phyloP scores from a whole-genome alignment of 1,140 invertebrate genomes.

The Leguminivora glycinivorella region DNA sequence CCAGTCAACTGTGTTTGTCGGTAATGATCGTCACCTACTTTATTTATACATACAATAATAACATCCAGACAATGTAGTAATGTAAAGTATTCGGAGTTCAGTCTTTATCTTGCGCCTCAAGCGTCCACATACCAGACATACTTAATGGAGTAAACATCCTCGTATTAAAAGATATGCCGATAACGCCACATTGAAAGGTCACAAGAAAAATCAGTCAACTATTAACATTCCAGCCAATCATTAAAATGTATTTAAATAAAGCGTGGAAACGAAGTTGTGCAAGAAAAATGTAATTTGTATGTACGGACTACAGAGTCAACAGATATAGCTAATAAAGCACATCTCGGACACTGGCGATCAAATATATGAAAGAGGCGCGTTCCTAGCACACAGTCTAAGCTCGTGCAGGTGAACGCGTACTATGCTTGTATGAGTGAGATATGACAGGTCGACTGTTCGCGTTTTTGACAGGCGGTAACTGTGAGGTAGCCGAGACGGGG shows the following conservation, averaged over 20 bases:
- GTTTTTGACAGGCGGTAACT: too few relatives aligned
- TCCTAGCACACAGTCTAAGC: too few relatives aligned
- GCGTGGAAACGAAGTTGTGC: constrained; percentile 3
- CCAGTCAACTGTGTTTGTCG: too few relatives aligned
- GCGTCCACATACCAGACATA: constrained; percentile 33
- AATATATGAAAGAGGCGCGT: too few relatives aligned
- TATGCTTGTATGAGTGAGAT: too few relatives aligned
- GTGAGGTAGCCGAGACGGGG: too few relatives aligned
- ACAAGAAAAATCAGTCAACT: constrained; percentile 51
- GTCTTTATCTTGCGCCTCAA: constrained; percentile 40
- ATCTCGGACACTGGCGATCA: too few relatives aligned
- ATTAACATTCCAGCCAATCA: constrained; percentile 55
- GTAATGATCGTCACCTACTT: constrained; percentile 30
- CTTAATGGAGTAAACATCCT: constrained; percentile 41
- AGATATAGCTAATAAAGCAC: too few relatives aligned
- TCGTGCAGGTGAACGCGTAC: too few relatives aligned
- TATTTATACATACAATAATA: neutral
- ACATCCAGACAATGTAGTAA: neutral
- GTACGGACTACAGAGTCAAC: neutral
- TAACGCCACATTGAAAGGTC: constrained; percentile 45
- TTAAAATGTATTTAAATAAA: constrained; percentile 15
- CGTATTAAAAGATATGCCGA: constrained; percentile 38
- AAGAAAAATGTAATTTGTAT: constrained; percentile 3
- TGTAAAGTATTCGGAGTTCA: constrained; percentile 35
- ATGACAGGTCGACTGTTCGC: too few relatives aligned